Base-by-base conservation (phyloP, 2,113 vertebrate species). In the Bujurquina vittata region DNA sequence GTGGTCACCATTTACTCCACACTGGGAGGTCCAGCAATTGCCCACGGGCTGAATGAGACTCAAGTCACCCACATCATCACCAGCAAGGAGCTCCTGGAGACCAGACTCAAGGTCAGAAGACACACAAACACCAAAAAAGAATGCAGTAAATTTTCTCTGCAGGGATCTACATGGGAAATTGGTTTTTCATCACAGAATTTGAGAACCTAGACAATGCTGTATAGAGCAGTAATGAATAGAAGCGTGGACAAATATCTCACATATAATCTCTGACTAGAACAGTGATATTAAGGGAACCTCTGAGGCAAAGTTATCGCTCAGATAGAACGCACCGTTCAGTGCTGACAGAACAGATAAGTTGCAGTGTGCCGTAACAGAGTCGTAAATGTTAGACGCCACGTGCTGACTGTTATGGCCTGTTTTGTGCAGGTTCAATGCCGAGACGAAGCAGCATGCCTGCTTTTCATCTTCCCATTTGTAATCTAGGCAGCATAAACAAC, bases 1-100 rank as follows among this genome's bases (percentile, higher is more conserved):
- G 98, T 99, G 93, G 97, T 97, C 56, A 99, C 98, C 1, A 92
- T 99, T 20, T 99, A 99, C 8, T 95, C 98, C 35, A 99, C 98
- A 1, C 94, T 99, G 77, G 98, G 98, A 77, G 97, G 97, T 74
- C 95, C 96, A 15, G 98, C 98, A 14, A 97, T 99, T 69, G 96
- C 95, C 67, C 98, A 99, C 8, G 98, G 97, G 4, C 93, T 99
- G 33, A 98, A 97, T 46, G 97, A 99, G 89, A 96, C 97, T 0
- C 96, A 98, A 89, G 97, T 99, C 90, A 97, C 96, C 67, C 97
- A 97, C 91, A 97, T 99, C 85, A 97, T 99, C 81, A 99, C 97
- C 43, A 99, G 97, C 87, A 97, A 95, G 91, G 97, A 99, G 73
- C 84, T 99, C 67, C 94, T 99, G 91, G 97, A 98, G 72, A 97